Evolutionary conservation across 2,797 vertebrate genomes (phyloP).

Genomic region (Gymnocypris eckloni): DNA sequence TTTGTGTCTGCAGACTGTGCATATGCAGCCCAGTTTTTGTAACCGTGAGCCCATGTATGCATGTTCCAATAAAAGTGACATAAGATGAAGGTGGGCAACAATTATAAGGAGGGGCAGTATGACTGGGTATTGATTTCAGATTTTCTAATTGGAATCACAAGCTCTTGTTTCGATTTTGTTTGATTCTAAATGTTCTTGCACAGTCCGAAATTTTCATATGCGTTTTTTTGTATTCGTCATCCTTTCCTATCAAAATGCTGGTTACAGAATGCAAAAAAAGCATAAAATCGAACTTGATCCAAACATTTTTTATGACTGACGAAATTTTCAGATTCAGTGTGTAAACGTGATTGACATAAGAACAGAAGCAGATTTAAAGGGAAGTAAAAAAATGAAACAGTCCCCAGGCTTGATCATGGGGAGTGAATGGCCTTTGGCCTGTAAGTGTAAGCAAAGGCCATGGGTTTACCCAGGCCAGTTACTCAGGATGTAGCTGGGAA

Average conservation of each 20-base stretch:
- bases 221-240: too few relatives aligned
- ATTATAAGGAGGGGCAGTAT: background rate
- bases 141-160: background rate
- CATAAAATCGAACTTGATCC: too few relatives aligned
- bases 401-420: background rate
- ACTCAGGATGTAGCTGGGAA: background rate
- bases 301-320: too few relatives aligned
- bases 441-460: background rate
- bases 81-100: background rate
- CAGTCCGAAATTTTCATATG: too few relatives aligned
- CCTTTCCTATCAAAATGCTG: too few relatives aligned
- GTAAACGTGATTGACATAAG: too few relatives aligned
- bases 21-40: background rate
- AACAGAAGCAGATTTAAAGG: background rate
- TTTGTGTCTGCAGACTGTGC: background rate
- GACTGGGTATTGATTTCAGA: background rate
- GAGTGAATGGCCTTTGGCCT: background rate
- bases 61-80: background rate
- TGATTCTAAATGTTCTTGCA: background rate
- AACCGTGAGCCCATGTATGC: background rate
- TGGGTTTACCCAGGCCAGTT: background rate
- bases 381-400: background rate
- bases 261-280: too few relatives aligned
- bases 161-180: background rate
- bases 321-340: too few relatives aligned